These are phyloP conservation scores for Oryzias sinensis DNA, from an alignment of 2,797 vertebrate genomes.

Conservation along the genomic window DNA sequence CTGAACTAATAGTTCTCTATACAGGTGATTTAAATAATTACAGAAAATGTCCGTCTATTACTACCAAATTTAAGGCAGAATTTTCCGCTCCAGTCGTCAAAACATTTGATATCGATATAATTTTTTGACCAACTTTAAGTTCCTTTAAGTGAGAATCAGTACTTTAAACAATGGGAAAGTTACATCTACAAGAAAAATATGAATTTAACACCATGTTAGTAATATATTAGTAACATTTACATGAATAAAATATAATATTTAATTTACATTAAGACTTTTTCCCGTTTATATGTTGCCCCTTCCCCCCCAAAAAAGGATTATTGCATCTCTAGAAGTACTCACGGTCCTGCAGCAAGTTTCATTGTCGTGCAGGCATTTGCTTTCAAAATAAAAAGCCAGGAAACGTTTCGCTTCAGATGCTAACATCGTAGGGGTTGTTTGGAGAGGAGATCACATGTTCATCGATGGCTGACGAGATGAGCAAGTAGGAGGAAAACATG, in stretches of 20 bases:
- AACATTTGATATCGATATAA: constrained; percentile 63
- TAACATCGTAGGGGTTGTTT: constrained; percentile 48
- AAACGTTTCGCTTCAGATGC: constrained; percentile 54
- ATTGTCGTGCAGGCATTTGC: constrained; percentile 42
- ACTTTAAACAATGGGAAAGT: constrained; percentile 62
- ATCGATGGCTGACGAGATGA: constrained; percentile 61
- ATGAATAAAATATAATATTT: constrained; percentile 79
- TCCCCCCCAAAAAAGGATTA: constrained; percentile 68
- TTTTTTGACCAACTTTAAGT: constrained; percentile 60
- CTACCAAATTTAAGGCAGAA: constrained; percentile 75
- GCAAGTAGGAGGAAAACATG: constrained; percentile 40
- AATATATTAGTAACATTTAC: constrained; percentile 75
- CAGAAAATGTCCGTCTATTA: constrained; percentile 60
- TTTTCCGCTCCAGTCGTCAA: constrained; percentile 64
- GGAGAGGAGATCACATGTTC: constrained; percentile 58
- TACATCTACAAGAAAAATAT: constrained; percentile 68
- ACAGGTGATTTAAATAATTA: constrained; percentile 59
- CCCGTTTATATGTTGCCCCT: constrained; percentile 71
- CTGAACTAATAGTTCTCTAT: constrained; percentile 46
- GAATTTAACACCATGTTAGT: constrained; percentile 66
- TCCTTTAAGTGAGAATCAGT: constrained; percentile 68
- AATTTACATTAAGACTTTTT: constrained; percentile 74
- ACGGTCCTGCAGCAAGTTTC: constrained; percentile 48
- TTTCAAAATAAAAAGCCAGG: constrained; percentile 11
- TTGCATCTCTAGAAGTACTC: constrained; percentile 73